Percentiles rank a stretch among this genome's conserved stretches.
Evolutionary conservation across 2,888 invertebrate genomes (phyloP).

Genomic region (Chloroclysta siterata): DNA sequence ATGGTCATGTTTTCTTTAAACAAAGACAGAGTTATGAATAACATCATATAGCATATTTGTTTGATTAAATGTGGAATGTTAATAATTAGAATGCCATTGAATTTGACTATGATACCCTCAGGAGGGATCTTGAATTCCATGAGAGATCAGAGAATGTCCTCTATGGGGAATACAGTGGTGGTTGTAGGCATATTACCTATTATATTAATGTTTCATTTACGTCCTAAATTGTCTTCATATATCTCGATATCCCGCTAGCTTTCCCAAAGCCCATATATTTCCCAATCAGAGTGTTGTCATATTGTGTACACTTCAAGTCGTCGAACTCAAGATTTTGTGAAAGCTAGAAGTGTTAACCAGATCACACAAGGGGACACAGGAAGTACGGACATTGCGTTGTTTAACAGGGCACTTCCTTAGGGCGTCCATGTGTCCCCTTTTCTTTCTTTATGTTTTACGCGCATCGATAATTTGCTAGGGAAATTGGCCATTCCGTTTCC

Average conservation of each 20-base stretch:
- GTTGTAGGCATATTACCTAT: no score
- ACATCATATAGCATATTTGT: no score
- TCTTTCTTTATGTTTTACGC: conserved; percentile 54
- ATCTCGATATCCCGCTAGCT: neutral
- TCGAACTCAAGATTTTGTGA: conserved; percentile 52
- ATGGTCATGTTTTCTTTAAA: neutral
- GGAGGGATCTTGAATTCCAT: neutral
- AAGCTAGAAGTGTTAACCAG: conserved; percentile 59
- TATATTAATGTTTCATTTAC: no score
- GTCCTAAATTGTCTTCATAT: neutral
- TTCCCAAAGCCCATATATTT: conserved; percentile 10
- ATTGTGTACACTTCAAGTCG: conserved; percentile 24
- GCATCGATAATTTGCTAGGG: conserved; percentile 46
- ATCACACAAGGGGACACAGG: conserved; percentile 71
- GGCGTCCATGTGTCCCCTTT: conserved; percentile 52
- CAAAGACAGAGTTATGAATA: neutral
- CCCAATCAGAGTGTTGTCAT: conserved; percentile 7
- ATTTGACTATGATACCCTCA: no score
- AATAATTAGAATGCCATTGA: no score
- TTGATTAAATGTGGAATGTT: no score
- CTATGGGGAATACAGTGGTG: no score
- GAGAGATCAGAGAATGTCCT: neutral
- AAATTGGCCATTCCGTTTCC: conserved; percentile 52
- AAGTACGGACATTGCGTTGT: conserved; percentile 74
- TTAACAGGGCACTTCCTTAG: conserved; percentile 79